Base-by-base conservation (phyloP, 2,797 vertebrate genomes). In the Telmatherina bonti region DNA sequence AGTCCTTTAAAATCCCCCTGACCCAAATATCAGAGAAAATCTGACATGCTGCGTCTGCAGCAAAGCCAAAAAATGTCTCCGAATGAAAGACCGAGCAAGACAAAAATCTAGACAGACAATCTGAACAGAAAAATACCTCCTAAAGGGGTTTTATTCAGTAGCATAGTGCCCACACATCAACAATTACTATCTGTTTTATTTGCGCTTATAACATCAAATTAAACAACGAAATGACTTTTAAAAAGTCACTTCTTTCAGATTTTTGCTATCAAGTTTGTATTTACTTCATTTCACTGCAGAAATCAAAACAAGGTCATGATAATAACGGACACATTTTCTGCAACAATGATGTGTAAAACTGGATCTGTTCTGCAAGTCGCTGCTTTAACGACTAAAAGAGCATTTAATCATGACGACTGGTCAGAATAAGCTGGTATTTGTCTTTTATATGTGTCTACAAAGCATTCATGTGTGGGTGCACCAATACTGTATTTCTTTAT, bases 1-100 rank as follows among this genome's bases (percentile, higher is more conserved):
- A 18, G 38, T 54, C 33, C 27, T 47, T 62, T 16, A n/a, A 33
- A 24, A 52, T 57, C 52, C 31, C 62, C 47, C 54, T 29, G 61
- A 52, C 35, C 30, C 58, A 55, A 64, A 52, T 52, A 52, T 59
- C 31, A 29, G 15, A 52, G 45, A 20, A 52, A 69, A 69, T 22
- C 56, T 58, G 60, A 35, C 58, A 24, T 13, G 26, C 27, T 27
- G 60, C 41, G 30, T 18, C 8, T 1, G 20, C 53, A 59, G n/a
- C 66, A 18, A 2, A 35, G 47, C 29, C 5, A 22, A 31, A 49
- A 29, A 41, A 57, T 57, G 53, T 22, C 33, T 22, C 12, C 3
- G 15, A 31, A 59, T 35, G 18, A 38, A 57, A 56, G 33, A 20
- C 7, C 22, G 12, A n/a, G n/a, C 1, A 20, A 36, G 22, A 8